A percentile compares a stretch with the other conserved stretches of the same genome.
Evolutionary conservation across 2,113 vertebrate species (phyloP).

Genomic region (Takifugu flavidus): DNA sequence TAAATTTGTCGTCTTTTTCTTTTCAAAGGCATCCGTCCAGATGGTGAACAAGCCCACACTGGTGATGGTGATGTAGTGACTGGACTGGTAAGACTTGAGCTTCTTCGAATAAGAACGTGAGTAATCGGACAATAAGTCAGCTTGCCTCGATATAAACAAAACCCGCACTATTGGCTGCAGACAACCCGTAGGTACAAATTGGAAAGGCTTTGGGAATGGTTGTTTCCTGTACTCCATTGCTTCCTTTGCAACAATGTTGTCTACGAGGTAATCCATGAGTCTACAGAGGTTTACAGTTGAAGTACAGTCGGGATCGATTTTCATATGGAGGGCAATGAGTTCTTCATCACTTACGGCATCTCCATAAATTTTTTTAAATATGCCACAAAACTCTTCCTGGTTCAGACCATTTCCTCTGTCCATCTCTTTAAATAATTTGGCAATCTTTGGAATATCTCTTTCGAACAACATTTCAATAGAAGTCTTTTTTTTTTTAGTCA

Average conservation of each 20-base stretch:
- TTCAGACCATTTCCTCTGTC: background rate
- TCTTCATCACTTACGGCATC: background rate
- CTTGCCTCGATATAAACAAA: accelerated
- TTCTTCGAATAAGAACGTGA: accelerated
- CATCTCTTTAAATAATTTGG: background rate
- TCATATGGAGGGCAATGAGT: background rate
- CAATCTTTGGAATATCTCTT: background rate
- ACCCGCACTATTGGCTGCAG: background rate
- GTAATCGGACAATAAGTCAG: accelerated
- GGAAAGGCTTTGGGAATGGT: background rate
- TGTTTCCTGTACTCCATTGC: background rate
- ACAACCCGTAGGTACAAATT: background rate
- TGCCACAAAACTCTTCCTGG: background rate
- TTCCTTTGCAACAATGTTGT: too few species aligned
- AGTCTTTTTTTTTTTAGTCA: too few species aligned
- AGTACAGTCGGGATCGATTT: conserved; percentile 7
- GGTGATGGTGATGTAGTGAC: conserved; percentile 14
- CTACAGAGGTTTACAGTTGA: background rate
- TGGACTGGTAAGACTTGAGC: background rate
- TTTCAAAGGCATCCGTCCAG: conserved; percentile 1
- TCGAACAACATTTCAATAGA: too few species aligned
- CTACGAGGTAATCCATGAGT: background rate
- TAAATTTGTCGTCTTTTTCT: accelerated
- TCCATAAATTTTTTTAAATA: accelerated
- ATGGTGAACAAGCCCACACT: background rate